A percentile compares a stretch with the other conserved stretches of the same genome.
Conservation (phyloP, 2,797 vertebrate genomes). For the Acanthis flammea region DNA sequence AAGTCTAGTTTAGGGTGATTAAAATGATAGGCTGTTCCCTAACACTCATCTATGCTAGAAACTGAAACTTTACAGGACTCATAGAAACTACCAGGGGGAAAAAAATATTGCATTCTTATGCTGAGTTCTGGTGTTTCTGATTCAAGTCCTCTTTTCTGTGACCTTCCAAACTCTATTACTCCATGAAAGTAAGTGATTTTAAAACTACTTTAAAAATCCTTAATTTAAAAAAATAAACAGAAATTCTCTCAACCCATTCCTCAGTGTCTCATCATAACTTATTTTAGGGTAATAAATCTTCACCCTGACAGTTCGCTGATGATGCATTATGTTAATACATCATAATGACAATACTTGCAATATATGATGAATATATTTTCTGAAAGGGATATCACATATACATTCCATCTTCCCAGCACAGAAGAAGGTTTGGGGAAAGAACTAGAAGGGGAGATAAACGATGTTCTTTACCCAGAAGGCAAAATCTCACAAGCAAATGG, state of each 20-base stretch:
- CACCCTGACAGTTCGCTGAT: constrained; percentile 68
- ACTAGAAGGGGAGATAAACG: neutral
- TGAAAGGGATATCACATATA: constrained; percentile 62
- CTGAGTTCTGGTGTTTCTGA: constrained; percentile 30
- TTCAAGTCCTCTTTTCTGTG: constrained; percentile 30
- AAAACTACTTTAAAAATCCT: constrained; percentile 57
- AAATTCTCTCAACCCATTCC: constrained; percentile 60
- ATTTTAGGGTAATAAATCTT: constrained; percentile 72
- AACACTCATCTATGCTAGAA: neutral
- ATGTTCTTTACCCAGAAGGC: constrained; percentile 29
- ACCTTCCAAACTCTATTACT: neutral
- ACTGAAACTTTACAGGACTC: neutral
- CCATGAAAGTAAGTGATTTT: constrained; percentile 35
- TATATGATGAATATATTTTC: constrained; percentile 68
- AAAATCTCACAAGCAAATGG: neutral
- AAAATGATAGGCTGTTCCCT: constrained; percentile 11
- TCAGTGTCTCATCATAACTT: constrained; percentile 50
- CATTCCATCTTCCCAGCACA: constrained; percentile 54
- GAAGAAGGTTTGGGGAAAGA: neutral
- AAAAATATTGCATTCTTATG: constrained; percentile 22
- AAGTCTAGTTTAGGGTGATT: neutral
- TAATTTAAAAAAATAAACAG: constrained; percentile 76
- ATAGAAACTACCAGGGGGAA: neutral
- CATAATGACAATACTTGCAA: constrained; percentile 73
- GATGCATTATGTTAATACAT: constrained; percentile 75